These are phyloP conservation scores for Ischnus inquisitorius DNA, from an alignment of 2,888 invertebrate genomes.

Conservation along the genomic window DNA sequence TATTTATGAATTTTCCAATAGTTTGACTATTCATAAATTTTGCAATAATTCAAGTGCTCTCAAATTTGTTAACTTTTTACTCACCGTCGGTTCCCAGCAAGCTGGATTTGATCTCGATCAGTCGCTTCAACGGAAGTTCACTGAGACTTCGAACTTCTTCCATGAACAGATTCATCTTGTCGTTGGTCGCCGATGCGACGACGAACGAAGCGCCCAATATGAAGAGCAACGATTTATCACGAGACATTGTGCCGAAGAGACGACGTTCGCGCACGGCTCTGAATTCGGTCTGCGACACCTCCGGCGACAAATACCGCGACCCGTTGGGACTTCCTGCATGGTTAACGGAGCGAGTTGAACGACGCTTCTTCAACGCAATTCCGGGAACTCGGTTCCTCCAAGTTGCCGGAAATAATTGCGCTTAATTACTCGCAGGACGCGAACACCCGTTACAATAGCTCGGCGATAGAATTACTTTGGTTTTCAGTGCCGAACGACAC, in stretches of 20 bases:
- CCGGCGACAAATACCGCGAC: neutral
- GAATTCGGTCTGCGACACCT: constrained; percentile 33
- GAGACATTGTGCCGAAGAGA: constrained; percentile 5
- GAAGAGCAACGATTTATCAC: constrained; percentile 38
- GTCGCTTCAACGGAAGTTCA: constrained; percentile 90
- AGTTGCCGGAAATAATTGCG: constrained; percentile 61
- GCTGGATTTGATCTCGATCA: constrained; percentile 88
- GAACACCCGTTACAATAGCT: constrained; percentile 55
- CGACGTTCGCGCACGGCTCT: neutral
- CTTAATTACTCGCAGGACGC: constrained; percentile 41
- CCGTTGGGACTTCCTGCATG: constrained; percentile 69
- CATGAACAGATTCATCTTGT: constrained; percentile 70
- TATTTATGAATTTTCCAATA: neutral
- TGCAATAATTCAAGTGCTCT: neutral
- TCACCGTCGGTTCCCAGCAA: constrained; percentile 77
- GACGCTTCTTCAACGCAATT: constrained; percentile 12
- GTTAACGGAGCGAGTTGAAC: constrained; percentile 67
- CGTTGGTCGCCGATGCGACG: constrained; percentile 22
- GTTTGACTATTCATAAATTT: neutral
- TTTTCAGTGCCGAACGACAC: constrained; percentile 66
- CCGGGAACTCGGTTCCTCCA: constrained; percentile 7
- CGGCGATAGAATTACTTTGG: constrained; percentile 52
- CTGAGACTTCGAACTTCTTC: constrained; percentile 87
- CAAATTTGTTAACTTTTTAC: constrained; percentile 29
- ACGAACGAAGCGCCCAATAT: neutral